These are phyloP conservation scores for Abramis brama DNA, from an alignment of 2,113 vertebrate genomes.

Conservation along the genomic window DNA sequence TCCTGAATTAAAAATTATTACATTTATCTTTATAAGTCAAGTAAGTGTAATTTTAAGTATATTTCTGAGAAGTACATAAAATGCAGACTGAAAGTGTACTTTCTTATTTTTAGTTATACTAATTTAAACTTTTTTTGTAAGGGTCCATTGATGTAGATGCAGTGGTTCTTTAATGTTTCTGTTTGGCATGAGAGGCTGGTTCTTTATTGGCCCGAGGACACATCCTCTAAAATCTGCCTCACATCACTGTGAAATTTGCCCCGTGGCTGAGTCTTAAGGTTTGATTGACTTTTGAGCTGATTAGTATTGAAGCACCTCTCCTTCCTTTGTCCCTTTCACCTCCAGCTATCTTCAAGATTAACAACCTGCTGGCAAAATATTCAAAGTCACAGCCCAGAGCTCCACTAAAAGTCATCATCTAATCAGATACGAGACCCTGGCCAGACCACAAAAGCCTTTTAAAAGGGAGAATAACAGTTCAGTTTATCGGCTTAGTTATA, in stretches of 20 bases:
- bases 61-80: too few relatives aligned
- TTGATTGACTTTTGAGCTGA: constrained; percentile 48
- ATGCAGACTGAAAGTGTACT: too few relatives aligned
- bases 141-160: background rate
- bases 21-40: too few relatives aligned
- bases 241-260: background rate
- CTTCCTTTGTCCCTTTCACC: constrained; percentile 24
- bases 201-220: constrained; percentile 6
- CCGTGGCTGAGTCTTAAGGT: background rate
- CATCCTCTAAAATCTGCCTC: constrained; percentile 8
- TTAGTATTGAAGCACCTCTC: constrained; percentile 51
- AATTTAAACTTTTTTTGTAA: too few relatives aligned
- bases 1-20: background rate
- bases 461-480: constrained; percentile 32
- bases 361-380: constrained; percentile 45
- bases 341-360: constrained; percentile 46
- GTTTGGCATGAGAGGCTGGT: background rate
- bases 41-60: too few relatives aligned
- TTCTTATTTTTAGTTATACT: too few relatives aligned
- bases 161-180: background rate
- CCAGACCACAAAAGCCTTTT: constrained; percentile 29
- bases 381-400: constrained; percentile 48
- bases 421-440: constrained; percentile 32
- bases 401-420: constrained; percentile 49
- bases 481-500: background rate